Base-by-base conservation (phyloP, 2,888 invertebrate species). In the Pasiphila rectangulata region DNA sequence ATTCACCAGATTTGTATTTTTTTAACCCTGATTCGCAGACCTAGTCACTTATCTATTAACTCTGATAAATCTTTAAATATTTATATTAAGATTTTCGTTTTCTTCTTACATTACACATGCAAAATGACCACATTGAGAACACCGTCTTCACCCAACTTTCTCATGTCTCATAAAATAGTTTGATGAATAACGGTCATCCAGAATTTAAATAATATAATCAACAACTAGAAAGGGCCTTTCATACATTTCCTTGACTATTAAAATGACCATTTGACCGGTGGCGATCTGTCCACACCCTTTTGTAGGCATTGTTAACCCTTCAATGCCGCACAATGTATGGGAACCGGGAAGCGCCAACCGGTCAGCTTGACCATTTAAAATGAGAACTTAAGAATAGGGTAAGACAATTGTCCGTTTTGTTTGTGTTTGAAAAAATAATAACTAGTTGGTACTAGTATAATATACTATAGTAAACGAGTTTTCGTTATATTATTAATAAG, bases 261-360 rank as follows among this genome's bases (percentile, higher is more conserved):
- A 78, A 78, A 81, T 82, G 78, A 81, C 81, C 87, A 87, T 87
- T 86, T 87, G 87, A 83, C 86, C 86, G 83, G 85, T 79, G 79
- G 63, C 67, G 69, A 64, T 68, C 83, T 86, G 86, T 88, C 87
- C 79, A 79, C 87, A 87, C 87, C 83, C 83, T 67, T 82, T 88
- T 88, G 81, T 86, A 69, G 44, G 46, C 63, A 74, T 86, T 86
- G 85, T 85, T 63, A 71, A 75, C 79, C 80, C 79, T 82, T 86
- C 79, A 80, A 69, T 61, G 71, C 65, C 27, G 42, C 55, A 83
- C 80, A 83, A 83, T 72, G 75, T 67, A 67, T 85, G 86, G 86
- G 86, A 87, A 87, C 78, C 79, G 84, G 87, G 84, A 84, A 86
- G 82, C 83, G 69, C 57, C 61, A 61, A 51, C 61, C 59, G 77